Evolutionary conservation across 2,888 invertebrate genomes (phyloP), one percentile per base, ranked within the genome.

Genomic region (Tachina fera): DNA sequence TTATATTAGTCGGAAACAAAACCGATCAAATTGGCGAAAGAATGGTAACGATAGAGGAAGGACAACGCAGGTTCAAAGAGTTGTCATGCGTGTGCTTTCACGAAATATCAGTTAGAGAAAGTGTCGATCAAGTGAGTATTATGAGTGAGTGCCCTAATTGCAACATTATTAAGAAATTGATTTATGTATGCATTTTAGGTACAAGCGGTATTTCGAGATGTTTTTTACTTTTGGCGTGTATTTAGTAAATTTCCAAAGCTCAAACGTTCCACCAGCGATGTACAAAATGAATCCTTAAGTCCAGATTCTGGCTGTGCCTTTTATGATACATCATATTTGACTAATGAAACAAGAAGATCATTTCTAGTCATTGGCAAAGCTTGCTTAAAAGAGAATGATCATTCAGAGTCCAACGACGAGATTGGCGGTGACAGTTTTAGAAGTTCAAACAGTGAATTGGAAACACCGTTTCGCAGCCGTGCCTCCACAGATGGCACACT

Each of bases 71-170:
- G 61, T 96, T 96, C 89, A 95, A 95, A 89, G 96, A 97, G 91
- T 95, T 97, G 84, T 96, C 96, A 83, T 97, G 97, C 90, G 95
- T 96, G 19, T 96, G 96, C 89, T 97, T 97, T 89, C 96, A 97
- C 91, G 97, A 97, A 93, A 96, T 97, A 84, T 97, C 97, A 0
- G 97, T 96, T 6, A 93, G 97, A 80, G 97, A 97, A 92, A 96
- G 96, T 90, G 95, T 96, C 72, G 97, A 97, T 84, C 96, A 96
- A 94, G 97, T 95, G 90, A 89, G 89, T 81, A 19, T 60, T 39
- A 41, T 5, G 13, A 22, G 39, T 31, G 22, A 11, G 16, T 9
- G 9, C 22, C 9, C 14, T 9, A 10, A 41, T 51, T 0, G 6
- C 11, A 14, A 22, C 0, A 53, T 2, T 3, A 68, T 67, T 45